phyloP scores from a whole-genome alignment of 30 jellyfish, hydroid and myxozoan genomes.

The Chrysaora quinquecirrha region DNA sequence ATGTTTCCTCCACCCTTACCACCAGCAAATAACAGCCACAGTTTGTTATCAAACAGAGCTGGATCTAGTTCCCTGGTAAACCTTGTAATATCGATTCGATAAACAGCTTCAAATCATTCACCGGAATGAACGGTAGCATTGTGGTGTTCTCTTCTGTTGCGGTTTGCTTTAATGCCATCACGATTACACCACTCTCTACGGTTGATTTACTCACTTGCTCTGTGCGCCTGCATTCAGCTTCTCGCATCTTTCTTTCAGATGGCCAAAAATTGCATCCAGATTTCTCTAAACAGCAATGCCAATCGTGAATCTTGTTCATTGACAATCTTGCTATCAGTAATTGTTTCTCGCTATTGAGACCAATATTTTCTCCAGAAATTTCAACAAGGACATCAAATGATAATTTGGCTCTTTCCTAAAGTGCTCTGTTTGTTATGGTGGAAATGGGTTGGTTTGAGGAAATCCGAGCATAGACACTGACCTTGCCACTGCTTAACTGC shows the following conservation, averaged over 20 bases:
- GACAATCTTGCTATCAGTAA: neutral
- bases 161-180: neutral
- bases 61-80: constrained; percentile 53
- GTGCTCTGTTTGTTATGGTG: neutral
- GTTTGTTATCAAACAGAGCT: constrained; percentile 20
- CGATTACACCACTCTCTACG: neutral
- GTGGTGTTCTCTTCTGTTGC: neutral
- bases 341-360: neutral
- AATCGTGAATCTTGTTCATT: neutral
- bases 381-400: neutral
- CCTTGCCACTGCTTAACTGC: neutral
- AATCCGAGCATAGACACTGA: neutral
- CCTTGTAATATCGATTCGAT: neutral
- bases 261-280: constrained; percentile 15
- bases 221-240: neutral
- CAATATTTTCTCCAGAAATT: neutral
- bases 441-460: neutral
- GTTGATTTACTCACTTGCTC: neutral
- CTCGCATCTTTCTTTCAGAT: constrained; percentile 28
- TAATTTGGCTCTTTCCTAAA: neutral
- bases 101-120: neutral
- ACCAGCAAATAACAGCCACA: constrained; percentile 45
- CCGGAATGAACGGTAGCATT: neutral
- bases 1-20: constrained; percentile 56
- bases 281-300: constrained; percentile 11